Evolutionary conservation across 2,888 invertebrate species (phyloP), one percentile per base, ranked within the genome.

Genomic region (Trichopria drosophilae): DNA sequence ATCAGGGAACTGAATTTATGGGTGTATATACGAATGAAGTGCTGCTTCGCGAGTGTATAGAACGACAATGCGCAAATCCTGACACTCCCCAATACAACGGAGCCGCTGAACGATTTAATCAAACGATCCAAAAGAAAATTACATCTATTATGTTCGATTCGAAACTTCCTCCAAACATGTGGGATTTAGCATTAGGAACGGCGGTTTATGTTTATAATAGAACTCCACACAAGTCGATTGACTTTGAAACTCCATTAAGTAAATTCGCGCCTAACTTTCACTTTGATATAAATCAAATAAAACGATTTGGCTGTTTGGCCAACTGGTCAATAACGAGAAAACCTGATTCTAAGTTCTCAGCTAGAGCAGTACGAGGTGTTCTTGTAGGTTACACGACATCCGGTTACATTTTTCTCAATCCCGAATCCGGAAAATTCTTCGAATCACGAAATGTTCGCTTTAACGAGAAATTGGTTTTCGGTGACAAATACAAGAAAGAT

Each of bases 381-480:
- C 31, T 58, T 6, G 48, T 48, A 1, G 44, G 48, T 12, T 48
- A 48, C 16, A 40, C 34, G n/a, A 22, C 19, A 9, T 40, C 45
- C 7, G 59, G 59, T 9, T 61, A 56, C 18, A 59, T 12, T 53
- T 55, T 16, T n/a, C n/a, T n/a, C n/a, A n/a, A n/a, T n/a, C n/a
- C n/a, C n/a, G n/a, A n/a, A n/a, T n/a, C n/a, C n/a, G n/a, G n/a
- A n/a, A n/a, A n/a, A n/a, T n/a, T n/a, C n/a, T n/a, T n/a, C n/a
- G n/a, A n/a, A n/a, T n/a, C n/a, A n/a, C n/a, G n/a, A n/a, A n/a
- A n/a, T n/a, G n/a, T n/a, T n/a, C n/a, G n/a, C n/a, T n/a, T n/a
- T n/a, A n/a, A n/a, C n/a, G n/a, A n/a, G n/a, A n/a, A n/a, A n/a
- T n/a, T n/a, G n/a, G n/a, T n/a, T n/a, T 63, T 58, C 36, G 57